Conservation (phyloP, 2,888 invertebrate species). For the Leucania comma region DNA sequence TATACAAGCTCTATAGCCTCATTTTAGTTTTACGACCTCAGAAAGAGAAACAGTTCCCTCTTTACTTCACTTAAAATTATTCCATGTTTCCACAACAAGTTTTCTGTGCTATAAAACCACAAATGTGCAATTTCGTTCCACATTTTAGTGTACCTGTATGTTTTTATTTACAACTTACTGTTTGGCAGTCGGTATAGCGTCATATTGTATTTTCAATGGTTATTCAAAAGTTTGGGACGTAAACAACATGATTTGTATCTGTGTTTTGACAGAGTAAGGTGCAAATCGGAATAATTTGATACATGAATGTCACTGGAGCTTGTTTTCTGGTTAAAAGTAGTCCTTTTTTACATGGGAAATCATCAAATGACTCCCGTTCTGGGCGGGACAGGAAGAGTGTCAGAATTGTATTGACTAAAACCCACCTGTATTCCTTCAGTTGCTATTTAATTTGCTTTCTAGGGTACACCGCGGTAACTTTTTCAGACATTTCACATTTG, state of each 20-base stretch:
- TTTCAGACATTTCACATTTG: too few relatives aligned
- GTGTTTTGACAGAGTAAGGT: slow-evolving; percentile 52
- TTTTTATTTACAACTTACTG: slow-evolving; percentile 45
- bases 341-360: too few relatives aligned
- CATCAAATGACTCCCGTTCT: too few relatives aligned
- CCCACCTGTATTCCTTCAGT: too few relatives aligned
- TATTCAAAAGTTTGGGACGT: slow-evolving; percentile 50
- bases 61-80: slow-evolving; percentile 8
- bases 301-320: neutral
- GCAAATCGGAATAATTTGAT: slow-evolving; percentile 16
- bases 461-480: too few relatives aligned
- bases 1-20: too few relatives aligned
- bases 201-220: slow-evolving; percentile 37
- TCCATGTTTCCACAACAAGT: slow-evolving; percentile 37
- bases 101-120: slow-evolving; percentile 13
- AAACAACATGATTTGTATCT: slow-evolving; percentile 56
- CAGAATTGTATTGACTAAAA: too few relatives aligned
- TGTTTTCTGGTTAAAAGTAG: neutral
- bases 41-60: too few relatives aligned
- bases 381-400: too few relatives aligned
- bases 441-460: too few relatives aligned
- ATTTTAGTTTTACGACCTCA: too few relatives aligned
- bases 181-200: slow-evolving; percentile 25
- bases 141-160: slow-evolving; percentile 28
- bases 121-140: slow-evolving; percentile 38